A percentile compares a stretch with the other conserved stretches of the same genome.
Conservation (phyloP, 2,797 vertebrate genomes). For the Phoxinus dragarum region DNA sequence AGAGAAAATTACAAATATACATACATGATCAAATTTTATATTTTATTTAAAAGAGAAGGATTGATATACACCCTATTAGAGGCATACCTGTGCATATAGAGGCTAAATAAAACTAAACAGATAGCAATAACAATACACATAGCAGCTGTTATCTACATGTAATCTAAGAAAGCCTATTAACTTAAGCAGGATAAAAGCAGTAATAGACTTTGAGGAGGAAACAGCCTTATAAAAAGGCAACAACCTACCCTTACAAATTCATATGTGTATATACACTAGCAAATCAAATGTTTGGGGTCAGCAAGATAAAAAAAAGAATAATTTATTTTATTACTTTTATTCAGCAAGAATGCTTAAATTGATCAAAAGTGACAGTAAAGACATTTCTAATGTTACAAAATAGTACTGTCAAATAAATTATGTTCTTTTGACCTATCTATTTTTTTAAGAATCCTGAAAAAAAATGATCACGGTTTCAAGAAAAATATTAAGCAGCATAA, state of each 20-base stretch:
- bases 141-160: conserved; percentile 3
- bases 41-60: neutral
- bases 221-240: neutral
- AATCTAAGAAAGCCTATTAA: conserved; percentile 52
- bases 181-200: conserved; percentile 33
- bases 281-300: neutral
- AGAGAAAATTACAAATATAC: neutral
- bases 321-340: neutral
- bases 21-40: neutral
- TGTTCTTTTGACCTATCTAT: neutral
- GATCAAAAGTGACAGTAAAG: neutral
- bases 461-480: neutral
- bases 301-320: neutral
- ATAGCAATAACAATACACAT: neutral
- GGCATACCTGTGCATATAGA: neutral
- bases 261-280: neutral
- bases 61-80: neutral
- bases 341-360: neutral
- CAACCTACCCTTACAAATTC: neutral
- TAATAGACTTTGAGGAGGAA: conserved; percentile 28
- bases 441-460: neutral
- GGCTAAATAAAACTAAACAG: neutral
- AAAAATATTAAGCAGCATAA: neutral
- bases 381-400: neutral
- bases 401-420: neutral